phyloP scores from a whole-genome alignment of 2,888 invertebrate species.

The Agrotis segetum region DNA sequence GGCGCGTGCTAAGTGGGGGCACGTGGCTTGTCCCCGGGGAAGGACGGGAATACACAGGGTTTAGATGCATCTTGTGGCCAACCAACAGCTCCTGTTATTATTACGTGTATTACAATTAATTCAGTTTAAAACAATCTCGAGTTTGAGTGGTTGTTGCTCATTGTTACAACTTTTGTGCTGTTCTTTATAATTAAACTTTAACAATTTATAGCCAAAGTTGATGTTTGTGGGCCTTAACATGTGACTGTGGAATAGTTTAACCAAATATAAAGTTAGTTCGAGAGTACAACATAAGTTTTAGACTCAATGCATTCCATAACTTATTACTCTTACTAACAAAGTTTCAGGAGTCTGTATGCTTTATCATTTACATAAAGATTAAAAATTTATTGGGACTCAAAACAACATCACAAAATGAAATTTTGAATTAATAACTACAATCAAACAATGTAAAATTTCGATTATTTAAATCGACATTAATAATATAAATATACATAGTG shows the following conservation, averaged over 20 bases:
- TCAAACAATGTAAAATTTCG: neutral
- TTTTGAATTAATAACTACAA: neutral
- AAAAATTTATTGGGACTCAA: neutral
- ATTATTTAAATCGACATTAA: no score
- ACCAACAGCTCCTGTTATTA: conserved; percentile 83
- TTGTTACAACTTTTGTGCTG: conserved; percentile 53
- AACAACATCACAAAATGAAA: conserved; percentile 6
- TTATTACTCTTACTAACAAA: conserved; percentile 41
- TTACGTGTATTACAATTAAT: conserved; percentile 85
- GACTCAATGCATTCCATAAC: conserved; percentile 49
- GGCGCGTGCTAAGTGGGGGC: conserved; percentile 87
- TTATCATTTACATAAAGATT: conserved; percentile 33
- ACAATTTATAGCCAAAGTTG: conserved; percentile 38
- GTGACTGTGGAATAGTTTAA: conserved; percentile 42
- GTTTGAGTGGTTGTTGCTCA: conserved; percentile 56
- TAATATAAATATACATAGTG: no score
- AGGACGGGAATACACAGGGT: conserved; percentile 79
- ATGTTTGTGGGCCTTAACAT: conserved; percentile 35
- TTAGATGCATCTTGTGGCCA: conserved; percentile 87
- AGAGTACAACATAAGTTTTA: conserved; percentile 45
- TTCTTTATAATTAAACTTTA: conserved; percentile 52
- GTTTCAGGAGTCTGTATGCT: conserved; percentile 23
- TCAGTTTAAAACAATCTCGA: conserved; percentile 78
- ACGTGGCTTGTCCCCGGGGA: conserved; percentile 84
- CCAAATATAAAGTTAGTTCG: conserved; percentile 29